Evolutionary conservation across 1,140 invertebrate genomes (phyloP).

Genomic region (Drosophila triauraria): DNA sequence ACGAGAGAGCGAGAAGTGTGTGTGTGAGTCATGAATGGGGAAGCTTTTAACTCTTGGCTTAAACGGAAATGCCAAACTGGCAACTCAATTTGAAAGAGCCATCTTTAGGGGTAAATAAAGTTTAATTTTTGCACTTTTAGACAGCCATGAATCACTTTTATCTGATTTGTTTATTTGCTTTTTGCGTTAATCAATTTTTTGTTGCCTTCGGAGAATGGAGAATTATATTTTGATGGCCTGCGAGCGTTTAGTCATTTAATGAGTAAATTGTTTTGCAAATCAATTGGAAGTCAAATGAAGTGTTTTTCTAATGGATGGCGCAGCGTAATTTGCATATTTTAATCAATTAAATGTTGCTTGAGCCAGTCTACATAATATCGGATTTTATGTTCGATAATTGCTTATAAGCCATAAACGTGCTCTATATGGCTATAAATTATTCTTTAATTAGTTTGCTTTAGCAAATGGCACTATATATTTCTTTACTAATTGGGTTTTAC

Average conservation of each 20-base stretch:
- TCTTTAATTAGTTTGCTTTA: background rate
- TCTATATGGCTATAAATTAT: slow-evolving; percentile 1
- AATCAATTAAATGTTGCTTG: slow-evolving; percentile 31
- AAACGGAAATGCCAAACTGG: slow-evolving; percentile 64
- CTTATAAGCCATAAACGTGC: slow-evolving; percentile 18
- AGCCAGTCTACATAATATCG: slow-evolving; percentile 12
- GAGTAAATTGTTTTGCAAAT: slow-evolving; percentile 60
- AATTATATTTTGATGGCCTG: slow-evolving; percentile 33
- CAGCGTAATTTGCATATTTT: slow-evolving; percentile 45
- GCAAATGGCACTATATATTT: background rate
- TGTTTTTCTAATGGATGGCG: slow-evolving; percentile 28
- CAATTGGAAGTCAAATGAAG: slow-evolving; percentile 34
- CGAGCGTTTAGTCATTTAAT: slow-evolving; percentile 47
- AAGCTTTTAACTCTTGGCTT: slow-evolving; percentile 36
- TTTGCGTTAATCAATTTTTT: slow-evolving; percentile 16
- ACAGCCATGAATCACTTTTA: slow-evolving; percentile 39
- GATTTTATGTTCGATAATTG: slow-evolving; percentile 10
- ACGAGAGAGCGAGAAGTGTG: background rate
- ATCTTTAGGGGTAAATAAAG: slow-evolving; percentile 26
- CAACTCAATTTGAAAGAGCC: slow-evolving; percentile 39
- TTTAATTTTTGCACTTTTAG: slow-evolving; percentile 32
- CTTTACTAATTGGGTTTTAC: background rate
- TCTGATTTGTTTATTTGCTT: slow-evolving; percentile 29
- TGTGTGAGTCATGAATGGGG: slow-evolving; percentile 55
- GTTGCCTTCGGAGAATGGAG: slow-evolving; percentile 8